A percentile compares a stretch with the other conserved stretches of the same genome.
Evolutionary conservation across 2,113 vertebrate genomes (phyloP).

Genomic region (Notiomystis cincta): DNA sequence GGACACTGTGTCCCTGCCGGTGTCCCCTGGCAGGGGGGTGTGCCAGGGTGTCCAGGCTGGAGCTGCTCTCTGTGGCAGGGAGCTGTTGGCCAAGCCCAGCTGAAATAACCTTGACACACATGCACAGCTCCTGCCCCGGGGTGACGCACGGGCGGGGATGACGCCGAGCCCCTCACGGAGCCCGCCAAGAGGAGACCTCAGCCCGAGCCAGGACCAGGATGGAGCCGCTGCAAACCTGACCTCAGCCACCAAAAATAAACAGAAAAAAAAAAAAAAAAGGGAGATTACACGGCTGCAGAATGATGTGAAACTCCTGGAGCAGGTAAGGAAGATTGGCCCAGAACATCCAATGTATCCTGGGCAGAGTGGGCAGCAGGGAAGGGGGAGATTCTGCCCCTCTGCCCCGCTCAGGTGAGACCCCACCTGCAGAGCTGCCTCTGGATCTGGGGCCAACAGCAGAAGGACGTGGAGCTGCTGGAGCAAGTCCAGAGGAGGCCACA

Average conservation of each 20-base stretch:
- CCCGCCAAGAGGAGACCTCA: not conserved
- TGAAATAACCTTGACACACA: not conserved
- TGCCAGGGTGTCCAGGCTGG: not conserved
- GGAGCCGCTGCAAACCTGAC: not conserved
- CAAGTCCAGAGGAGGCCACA: rapidly evolving
- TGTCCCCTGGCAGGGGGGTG: not conserved
- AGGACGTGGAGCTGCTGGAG: not conserved
- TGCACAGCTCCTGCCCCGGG: rapidly evolving
- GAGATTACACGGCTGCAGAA: not conserved
- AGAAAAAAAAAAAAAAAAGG: not conserved
- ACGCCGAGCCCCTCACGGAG: rapidly evolving
- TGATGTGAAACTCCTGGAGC: rapidly evolving
- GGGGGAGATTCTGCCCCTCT: not conserved
- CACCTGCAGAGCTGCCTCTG: not conserved
- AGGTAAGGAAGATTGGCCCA: not conserved
- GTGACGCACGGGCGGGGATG: not conserved
- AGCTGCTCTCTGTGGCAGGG: not conserved
- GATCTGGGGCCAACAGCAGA: rapidly evolving
- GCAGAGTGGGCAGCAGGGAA: not conserved
- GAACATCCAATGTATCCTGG: not conserved
- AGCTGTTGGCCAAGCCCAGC: not conserved
- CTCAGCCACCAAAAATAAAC: not conserved
- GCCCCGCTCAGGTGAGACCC: rapidly evolving
- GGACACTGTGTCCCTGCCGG: rapidly evolving
- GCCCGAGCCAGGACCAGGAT: rapidly evolving